Conservation (phyloP, 1,140 invertebrate genomes). For the Meloidogyne exigua region DNA sequence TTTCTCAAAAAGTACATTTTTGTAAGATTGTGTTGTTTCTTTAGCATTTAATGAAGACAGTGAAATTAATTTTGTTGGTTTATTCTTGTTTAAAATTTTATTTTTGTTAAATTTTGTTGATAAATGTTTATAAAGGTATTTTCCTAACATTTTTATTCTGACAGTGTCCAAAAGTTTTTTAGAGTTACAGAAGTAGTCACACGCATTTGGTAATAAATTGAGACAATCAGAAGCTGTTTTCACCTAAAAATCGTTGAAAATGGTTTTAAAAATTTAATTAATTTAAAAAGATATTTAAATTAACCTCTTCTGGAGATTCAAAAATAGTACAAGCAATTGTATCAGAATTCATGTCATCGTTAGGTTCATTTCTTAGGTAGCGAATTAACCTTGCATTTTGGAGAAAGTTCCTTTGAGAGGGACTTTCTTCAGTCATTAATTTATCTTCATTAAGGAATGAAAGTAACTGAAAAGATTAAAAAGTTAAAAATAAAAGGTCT, state of each 20-base stretch:
- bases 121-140: background rate
- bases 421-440: background rate
- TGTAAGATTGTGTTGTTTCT: background rate
- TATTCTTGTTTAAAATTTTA: background rate
- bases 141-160: background rate
- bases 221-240: constrained; percentile 20
- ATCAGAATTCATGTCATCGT: background rate
- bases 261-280: background rate
- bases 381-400: background rate
- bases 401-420: background rate
- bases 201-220: constrained; percentile 25
- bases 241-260: constrained; percentile 23
- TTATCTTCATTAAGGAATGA: background rate
- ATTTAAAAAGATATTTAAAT: background rate
- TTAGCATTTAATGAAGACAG: background rate
- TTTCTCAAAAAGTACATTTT: background rate
- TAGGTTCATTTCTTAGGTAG: background rate
- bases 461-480: background rate
- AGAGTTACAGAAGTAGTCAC: constrained; percentile 29
- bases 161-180: constrained; percentile 19
- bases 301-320: constrained; percentile 25
- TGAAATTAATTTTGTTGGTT: background rate
- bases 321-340: constrained; percentile 12
- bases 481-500: background rate
- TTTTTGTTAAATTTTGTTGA: background rate